Base-by-base conservation (phyloP, 2,113 vertebrate species). In the Athene cunicularia region DNA sequence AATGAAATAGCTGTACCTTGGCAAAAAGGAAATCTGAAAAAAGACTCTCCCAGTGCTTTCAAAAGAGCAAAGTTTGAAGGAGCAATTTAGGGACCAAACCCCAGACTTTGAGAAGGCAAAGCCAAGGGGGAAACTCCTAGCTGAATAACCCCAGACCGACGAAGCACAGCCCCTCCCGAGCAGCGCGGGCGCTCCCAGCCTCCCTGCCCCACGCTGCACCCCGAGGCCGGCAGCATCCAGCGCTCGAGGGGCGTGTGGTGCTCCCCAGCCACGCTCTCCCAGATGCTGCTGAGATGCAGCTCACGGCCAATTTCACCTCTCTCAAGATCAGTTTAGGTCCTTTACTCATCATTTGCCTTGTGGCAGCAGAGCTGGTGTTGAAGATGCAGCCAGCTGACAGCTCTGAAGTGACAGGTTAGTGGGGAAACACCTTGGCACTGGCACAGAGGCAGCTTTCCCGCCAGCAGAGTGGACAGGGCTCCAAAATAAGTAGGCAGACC, bases 391-490 rank as follows among this genome's bases (percentile, higher is more conserved):
- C 6, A 24, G 35, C 73, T 23, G 63, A 64, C 56, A 73, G 62
- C 60, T 58, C 56, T 41, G 11, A 39, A 81, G 77, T 39, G 80
- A 93, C 27, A 52, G 32, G 45, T 87, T 33, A 50, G 45, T 17
- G 37, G 17, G 47, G 47, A 90, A 66, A 73, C 39, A 63, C 47
- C 58, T 62, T 11, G 17, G 45, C 45, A 43, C 14, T 22, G n/a
- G 18, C 13, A 14, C 35, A 15, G 56, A 2, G 3, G 32, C 1
- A 1, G 37, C 26, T 13, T 26, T 66, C 47, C 32, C 3, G 2
- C 32, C 50, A 60, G 63, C 52, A 50, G 16, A 9, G 49, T 0
- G 1, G 22, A 83, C 23, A 15, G 30, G 35, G 18, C 43, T 55
- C 53, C 59, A 56, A 49, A 66, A 11, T 8, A 27, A 50, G 23